Evolutionary conservation across 2,797 vertebrate species (phyloP), one percentile per base, ranked within the genome.

Genomic region (Eremophila alpestris): DNA sequence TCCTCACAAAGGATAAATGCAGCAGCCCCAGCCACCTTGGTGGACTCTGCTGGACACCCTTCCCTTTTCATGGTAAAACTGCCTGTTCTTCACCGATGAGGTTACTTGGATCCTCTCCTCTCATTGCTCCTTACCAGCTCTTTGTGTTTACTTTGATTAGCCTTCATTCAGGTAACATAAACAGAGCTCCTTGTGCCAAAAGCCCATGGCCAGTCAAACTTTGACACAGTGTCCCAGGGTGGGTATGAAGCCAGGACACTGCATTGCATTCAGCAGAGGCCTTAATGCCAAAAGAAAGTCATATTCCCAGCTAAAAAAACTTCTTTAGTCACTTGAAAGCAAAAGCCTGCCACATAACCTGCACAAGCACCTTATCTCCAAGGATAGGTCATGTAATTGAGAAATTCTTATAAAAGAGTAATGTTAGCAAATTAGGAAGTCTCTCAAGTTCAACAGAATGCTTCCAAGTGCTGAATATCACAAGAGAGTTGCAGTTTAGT

Each of bases 131-230:
- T 62, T 43, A 51, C 11, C 15, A 77, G 23, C 24, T 77, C 48
- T 70, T 84, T 52, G 6, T 63, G n/a, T 69, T 90, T 76, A 40
- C 41, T 74, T 87, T 70, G 63, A 38, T 83, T 56, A 76, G 20
- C 41, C 27, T 87, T 82, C 51, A 36, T 45, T 58, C 80, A 58
- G 24, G 16, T 77, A 51, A 55, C 7, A 24, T 68, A 27, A 90
- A 4, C 1, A 75, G 54, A 86, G 27, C 18, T 80, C 17, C 21
- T 60, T 89, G 19, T 90, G 15, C 34, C 10, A 26, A 49, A 34
- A 85, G 45, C 23, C 30, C 21, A 4, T 24, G 29, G 29, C 67
- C 0, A 0, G 34, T 70, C 0, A 1, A 56, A 83, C 64, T 75
- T 41, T 52, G 64, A 90, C 45, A 21, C 23, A 27, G 10, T 41